phyloP scores from a whole-genome alignment of 2,113 vertebrate species.

The Caloenas nicobarica region DNA sequence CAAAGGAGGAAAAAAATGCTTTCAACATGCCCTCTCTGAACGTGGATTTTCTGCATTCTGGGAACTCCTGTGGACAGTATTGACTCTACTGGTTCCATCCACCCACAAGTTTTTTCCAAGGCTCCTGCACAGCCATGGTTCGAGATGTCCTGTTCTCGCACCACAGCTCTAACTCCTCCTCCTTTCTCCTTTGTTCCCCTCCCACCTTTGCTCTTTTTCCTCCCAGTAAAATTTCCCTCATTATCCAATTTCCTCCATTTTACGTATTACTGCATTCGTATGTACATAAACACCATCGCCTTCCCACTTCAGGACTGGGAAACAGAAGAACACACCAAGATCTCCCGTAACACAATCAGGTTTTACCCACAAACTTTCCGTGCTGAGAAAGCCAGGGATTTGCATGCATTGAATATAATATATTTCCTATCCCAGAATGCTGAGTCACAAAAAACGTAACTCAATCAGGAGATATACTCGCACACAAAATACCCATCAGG shows the following conservation, averaged over 20 bases:
- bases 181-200: neutral
- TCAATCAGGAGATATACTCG: neutral
- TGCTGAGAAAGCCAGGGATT: neutral
- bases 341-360: fast-evolving
- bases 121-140: neutral
- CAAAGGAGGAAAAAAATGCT: neutral
- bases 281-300: neutral
- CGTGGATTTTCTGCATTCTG: neutral
- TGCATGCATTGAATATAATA: neutral
- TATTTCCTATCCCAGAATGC: neutral
- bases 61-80: neutral
- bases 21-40: neutral
- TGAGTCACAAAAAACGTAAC: neutral
- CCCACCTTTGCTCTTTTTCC: neutral
- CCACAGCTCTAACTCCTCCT: neutral
- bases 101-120: neutral
- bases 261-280: too few relatives aligned
- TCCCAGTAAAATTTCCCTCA: neutral
- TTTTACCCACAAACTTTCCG: neutral
- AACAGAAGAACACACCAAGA: neutral
- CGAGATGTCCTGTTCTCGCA: neutral
- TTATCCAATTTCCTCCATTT: neutral
- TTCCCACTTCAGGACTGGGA: neutral
- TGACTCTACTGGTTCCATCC: neutral
- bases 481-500: neutral